Evolutionary conservation across 2,888 invertebrate species (phyloP).

Genomic region (Uloborus plumipes): DNA sequence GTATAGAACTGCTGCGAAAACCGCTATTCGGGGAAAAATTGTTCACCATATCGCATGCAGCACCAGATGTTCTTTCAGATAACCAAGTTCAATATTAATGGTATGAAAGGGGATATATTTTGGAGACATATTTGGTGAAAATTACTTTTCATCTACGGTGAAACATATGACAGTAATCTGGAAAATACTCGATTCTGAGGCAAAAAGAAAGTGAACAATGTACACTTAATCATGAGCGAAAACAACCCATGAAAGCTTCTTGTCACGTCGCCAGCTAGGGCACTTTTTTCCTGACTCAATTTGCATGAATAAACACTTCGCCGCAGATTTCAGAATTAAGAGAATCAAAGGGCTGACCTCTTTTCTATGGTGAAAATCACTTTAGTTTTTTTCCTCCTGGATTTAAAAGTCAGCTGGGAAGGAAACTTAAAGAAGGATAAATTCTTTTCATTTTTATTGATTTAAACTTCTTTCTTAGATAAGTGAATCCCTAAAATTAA

Average conservation of each 20-base stretch:
- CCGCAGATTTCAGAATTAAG: conserved; percentile 16
- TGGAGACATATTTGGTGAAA: neutral
- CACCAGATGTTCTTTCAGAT: conserved; percentile 8
- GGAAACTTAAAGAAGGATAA: conserved; percentile 13
- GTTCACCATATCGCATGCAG: conserved; percentile 13
- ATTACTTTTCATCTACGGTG: neutral
- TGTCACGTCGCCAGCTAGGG: neutral
- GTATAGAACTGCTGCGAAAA: conserved; percentile 23
- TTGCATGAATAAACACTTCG: conserved; percentile 36
- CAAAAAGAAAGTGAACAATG: neutral
- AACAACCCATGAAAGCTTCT: conserved; percentile 3
- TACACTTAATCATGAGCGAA: neutral
- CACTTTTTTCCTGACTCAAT: conserved; percentile 1
- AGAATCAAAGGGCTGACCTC: conserved; percentile 26
- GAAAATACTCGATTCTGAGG: neutral
- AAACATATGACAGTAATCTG: neutral
- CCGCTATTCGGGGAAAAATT: conserved; percentile 26
- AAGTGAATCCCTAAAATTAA: too few relatives aligned
- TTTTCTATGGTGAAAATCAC: conserved; percentile 5
- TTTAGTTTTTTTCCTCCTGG: neutral
- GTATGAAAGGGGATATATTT: neutral
- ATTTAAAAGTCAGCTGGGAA: conserved; percentile 32
- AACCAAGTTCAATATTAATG: conserved; percentile 2
- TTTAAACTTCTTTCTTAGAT: conserved; percentile 10
- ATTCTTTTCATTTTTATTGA: neutral